These are phyloP conservation scores for Geococcyx californianus DNA, from an alignment of 2,113 vertebrate species.

Conservation along the genomic window DNA sequence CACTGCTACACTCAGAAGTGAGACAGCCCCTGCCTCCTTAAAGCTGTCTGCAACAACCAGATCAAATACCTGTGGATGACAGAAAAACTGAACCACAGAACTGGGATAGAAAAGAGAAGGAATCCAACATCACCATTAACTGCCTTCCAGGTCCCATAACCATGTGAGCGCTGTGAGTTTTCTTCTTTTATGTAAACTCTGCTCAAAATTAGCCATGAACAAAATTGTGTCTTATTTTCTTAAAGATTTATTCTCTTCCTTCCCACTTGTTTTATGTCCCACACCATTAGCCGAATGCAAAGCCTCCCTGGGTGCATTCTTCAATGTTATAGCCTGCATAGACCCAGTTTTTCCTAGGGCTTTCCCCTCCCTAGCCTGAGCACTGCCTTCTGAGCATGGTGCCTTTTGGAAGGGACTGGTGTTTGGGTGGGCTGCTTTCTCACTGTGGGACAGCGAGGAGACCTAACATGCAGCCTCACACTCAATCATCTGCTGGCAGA, in stretches of 20 bases:
- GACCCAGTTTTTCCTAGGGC: not conserved
- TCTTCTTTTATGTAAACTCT: not conserved
- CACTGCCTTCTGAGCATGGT: not conserved
- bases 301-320: not conserved
- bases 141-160: not conserved
- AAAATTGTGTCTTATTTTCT: not conserved
- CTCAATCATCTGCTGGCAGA: not conserved
- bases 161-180: not conserved
- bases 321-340: rapidly evolving
- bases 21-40: not conserved
- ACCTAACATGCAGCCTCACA: not conserved
- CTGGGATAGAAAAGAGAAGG: not conserved
- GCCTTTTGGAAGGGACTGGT: not conserved
- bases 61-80: not conserved
- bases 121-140: not conserved
- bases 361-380: not conserved
- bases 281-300: rapidly evolving
- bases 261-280: not conserved
- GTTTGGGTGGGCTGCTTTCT: not conserved
- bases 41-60: not conserved
- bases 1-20: not conserved
- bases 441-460: not conserved
- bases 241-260: not conserved
- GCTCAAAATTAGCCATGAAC: not conserved
- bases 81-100: not conserved